Evolutionary conservation across 2,797 vertebrate genomes (phyloP).

Genomic region (Nyctibius grandis): DNA sequence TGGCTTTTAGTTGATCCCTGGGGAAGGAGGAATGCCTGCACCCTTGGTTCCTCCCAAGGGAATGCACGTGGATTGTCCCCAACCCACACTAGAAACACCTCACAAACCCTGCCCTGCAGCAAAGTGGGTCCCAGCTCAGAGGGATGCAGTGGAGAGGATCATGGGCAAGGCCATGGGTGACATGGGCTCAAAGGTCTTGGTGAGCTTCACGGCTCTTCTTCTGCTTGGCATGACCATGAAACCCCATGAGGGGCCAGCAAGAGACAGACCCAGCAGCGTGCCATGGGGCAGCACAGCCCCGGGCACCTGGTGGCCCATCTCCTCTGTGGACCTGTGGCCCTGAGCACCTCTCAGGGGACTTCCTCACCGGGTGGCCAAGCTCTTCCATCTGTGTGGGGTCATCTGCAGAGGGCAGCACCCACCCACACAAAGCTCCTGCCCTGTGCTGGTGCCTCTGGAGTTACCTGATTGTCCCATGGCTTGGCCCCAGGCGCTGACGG

Average conservation of each 20-base stretch:
- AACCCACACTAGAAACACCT: not conserved
- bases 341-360: not conserved
- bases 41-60: not conserved
- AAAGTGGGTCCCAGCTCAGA: not conserved
- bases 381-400: not conserved
- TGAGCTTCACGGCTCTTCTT: not conserved
- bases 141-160: fast-evolving
- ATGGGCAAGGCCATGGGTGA: fast-evolving
- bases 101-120: not conserved
- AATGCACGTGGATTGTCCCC: not conserved
- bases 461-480: not conserved
- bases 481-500: not conserved
- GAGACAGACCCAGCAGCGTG: not conserved
- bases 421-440: not conserved
- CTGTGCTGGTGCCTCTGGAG: not conserved
- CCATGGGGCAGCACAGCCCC: not conserved
- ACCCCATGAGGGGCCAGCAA: fast-evolving
- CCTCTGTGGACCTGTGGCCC: not conserved
- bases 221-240: not conserved
- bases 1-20: not conserved
- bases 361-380: fast-evolving
- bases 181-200: not conserved
- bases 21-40: not conserved
- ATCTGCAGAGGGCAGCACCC: conserved; percentile 20
- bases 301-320: not conserved